phyloP scores from a whole-genome alignment of 2,113 vertebrate species.

The Siphamia tubifer region DNA sequence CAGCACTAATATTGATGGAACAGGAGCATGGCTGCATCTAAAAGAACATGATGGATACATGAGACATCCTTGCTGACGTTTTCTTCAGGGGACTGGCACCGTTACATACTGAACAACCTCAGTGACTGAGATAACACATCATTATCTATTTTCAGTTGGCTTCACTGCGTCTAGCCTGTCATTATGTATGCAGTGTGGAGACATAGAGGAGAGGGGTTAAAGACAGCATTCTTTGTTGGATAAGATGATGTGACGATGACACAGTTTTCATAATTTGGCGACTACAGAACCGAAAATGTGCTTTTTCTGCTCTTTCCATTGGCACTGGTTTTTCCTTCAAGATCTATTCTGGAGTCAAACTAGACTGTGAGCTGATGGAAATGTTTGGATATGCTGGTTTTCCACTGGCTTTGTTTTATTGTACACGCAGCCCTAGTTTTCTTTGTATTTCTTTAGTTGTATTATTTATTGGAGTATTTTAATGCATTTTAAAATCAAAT shows the following conservation, averaged over 20 bases:
- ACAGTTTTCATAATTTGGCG: background rate
- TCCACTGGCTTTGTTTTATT: too few species aligned
- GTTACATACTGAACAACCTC: slow-evolving; percentile 22
- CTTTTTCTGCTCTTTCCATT: background rate
- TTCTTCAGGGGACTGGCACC: background rate
- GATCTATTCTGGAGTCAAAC: background rate
- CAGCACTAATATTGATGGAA: slow-evolving; percentile 31
- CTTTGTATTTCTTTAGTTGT: too few species aligned
- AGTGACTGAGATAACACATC: slow-evolving; percentile 54
- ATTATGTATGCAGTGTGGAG: slow-evolving; percentile 41
- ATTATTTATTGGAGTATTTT: too few species aligned
- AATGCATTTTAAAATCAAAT: too few species aligned
- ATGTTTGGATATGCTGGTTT: too few species aligned
- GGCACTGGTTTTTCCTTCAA: background rate
- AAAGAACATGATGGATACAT: slow-evolving; percentile 32
- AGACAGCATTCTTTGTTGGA: background rate
- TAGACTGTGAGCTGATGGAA: background rate
- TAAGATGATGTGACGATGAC: slow-evolving; percentile 21
- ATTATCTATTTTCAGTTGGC: slow-evolving; percentile 62
- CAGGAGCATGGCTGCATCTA: background rate
- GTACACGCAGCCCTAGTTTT: too few species aligned
- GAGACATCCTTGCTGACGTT: slow-evolving; percentile 30
- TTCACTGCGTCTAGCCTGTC: slow-evolving; percentile 22
- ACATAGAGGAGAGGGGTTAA: slow-evolving; percentile 6
- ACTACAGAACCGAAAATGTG: background rate